Conservation (phyloP, 2,797 vertebrate genomes). For the Cetoscarus ocellatus region DNA sequence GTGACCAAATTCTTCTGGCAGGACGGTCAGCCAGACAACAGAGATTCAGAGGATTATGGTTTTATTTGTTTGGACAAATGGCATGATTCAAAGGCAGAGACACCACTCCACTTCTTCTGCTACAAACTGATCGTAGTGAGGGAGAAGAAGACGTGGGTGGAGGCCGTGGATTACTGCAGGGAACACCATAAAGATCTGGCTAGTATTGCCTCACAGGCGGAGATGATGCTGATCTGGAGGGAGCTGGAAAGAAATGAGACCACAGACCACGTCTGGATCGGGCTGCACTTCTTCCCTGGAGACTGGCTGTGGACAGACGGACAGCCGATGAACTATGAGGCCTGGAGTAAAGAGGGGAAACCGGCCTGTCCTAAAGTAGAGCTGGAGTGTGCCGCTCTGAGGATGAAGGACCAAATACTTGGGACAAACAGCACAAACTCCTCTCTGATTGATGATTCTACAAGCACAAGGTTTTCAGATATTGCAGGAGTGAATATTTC, state of each 20-base stretch:
- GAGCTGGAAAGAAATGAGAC: neutral
- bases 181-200: slow-evolving; percentile 43
- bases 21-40: fast-evolving
- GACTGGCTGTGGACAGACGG: slow-evolving; percentile 66
- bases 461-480: fast-evolving
- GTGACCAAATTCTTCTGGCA: slow-evolving; percentile 22
- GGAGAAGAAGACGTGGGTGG: slow-evolving; percentile 62
- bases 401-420: neutral
- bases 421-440: fast-evolving
- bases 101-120: neutral
- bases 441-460: fast-evolving
- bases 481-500: fast-evolving
- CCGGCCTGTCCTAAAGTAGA: slow-evolving; percentile 10
- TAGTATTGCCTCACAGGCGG: slow-evolving; percentile 39
- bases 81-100: fast-evolving
- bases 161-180: slow-evolving; percentile 63
- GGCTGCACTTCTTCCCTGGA: slow-evolving; percentile 56
- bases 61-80: fast-evolving
- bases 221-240: slow-evolving; percentile 50
- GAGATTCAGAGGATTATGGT: fast-evolving
- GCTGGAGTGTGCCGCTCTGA: slow-evolving; percentile 30
- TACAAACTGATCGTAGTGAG: slow-evolving; percentile 38
- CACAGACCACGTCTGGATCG: slow-evolving; percentile 46
- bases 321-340: slow-evolving; percentile 20
- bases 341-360: slow-evolving; percentile 34